Conservation (phyloP, 2,797 vertebrate species). For the Peromyscus nudipes region DNA sequence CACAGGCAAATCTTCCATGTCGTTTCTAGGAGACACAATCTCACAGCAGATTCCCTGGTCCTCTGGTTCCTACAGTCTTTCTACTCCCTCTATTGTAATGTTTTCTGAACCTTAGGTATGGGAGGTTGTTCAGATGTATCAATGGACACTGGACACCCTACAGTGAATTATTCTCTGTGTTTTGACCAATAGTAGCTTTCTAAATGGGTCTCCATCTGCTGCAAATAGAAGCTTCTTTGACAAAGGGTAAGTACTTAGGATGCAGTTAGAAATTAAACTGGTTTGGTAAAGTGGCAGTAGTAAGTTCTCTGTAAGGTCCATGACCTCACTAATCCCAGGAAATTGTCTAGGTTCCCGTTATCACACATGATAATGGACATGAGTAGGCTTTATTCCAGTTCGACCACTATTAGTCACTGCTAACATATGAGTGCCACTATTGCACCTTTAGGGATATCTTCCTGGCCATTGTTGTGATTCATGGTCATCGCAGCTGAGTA, state of each 20-base stretch:
- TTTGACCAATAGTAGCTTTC: not conserved
- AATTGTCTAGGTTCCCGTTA: not conserved
- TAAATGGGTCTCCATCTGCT: not conserved
- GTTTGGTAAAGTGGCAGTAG: not conserved
- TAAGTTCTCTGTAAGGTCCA: not conserved
- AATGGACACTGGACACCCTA: not conserved
- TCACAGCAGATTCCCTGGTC: not conserved
- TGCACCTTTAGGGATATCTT: too few species aligned
- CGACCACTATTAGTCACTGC: too few species aligned
- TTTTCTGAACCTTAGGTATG: not conserved
- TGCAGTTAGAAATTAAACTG: not conserved
- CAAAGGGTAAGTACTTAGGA: not conserved
- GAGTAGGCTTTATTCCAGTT: not conserved
- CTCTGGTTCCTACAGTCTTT: not conserved
- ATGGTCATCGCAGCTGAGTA: not conserved
- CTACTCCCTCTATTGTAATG: not conserved
- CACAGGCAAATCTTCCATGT: not conserved
- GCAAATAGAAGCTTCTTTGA: not conserved
- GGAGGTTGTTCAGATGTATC: not conserved
- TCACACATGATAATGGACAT: not conserved
- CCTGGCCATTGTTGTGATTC: not conserved
- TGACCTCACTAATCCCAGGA: not conserved
- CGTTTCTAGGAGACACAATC: not conserved
- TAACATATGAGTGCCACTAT: not conserved
- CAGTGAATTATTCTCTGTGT: not conserved